Evolutionary conservation across 2,113 vertebrate genomes (phyloP).

Genomic region (Recurvirostra avosetta): DNA sequence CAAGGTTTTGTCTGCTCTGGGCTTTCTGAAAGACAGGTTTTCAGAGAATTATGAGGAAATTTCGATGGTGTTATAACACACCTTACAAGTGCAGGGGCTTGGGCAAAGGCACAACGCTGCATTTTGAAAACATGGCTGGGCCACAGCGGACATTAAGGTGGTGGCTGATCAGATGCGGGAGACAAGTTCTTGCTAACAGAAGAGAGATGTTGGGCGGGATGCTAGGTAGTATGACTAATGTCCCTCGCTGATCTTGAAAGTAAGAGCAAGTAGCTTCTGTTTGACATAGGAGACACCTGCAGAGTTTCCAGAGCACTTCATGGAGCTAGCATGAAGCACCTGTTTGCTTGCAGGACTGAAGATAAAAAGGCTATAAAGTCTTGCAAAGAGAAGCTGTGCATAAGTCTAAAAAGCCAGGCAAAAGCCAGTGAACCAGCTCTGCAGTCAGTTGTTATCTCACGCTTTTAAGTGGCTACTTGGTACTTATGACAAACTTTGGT

Average conservation of each 20-base stretch:
- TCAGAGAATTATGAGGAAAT: not conserved
- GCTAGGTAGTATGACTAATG: not conserved
- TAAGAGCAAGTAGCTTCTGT: not conserved
- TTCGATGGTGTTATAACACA: not conserved
- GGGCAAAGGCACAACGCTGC: not conserved
- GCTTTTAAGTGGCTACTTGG: not conserved
- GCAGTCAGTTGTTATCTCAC: not conserved
- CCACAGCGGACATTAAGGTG: accelerated
- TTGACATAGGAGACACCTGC: not conserved
- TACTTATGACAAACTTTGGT: not conserved
- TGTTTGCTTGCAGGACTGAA: not conserved
- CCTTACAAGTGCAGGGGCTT: not conserved
- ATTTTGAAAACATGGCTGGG: not conserved
- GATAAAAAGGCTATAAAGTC: not conserved
- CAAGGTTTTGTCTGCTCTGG: not conserved
- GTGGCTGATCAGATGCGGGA: not conserved
- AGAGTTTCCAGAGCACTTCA: not conserved
- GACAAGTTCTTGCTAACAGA: not conserved
- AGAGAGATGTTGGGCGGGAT: not conserved
- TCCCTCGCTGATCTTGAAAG: not conserved
- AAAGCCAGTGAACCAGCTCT: not conserved
- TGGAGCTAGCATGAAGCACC: not conserved
- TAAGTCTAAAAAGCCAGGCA: not conserved
- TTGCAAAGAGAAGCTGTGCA: not conserved
- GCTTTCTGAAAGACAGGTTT: not conserved